Percentiles rank a stretch among this genome's conserved stretches.
These are phyloP conservation scores for Hemicentrotus pulcherrimus DNA, from an alignment of 35 echinoderm and acorn worm genomes.

Conservation along the genomic window DNA sequence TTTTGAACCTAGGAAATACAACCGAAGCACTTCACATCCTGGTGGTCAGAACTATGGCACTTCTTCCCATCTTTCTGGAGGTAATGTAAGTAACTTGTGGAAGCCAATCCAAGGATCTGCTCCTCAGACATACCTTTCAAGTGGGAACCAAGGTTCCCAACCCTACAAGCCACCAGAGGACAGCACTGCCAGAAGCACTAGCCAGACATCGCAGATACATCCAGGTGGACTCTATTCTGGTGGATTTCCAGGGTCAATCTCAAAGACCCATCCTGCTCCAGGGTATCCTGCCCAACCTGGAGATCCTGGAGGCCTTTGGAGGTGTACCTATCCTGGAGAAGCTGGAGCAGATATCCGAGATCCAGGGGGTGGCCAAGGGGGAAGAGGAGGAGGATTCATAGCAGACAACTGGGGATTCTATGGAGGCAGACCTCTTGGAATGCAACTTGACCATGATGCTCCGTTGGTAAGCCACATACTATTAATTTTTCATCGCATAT, in stretches of 20 bases:
- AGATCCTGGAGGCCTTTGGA: not conserved
- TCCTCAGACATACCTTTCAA: not conserved
- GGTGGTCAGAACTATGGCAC: not conserved
- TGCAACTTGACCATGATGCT: conserved; percentile 1
- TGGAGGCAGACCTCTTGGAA: not conserved
- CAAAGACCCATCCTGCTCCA: not conserved
- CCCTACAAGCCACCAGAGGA: not conserved
- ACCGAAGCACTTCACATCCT: not conserved
- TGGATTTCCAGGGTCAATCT: not conserved
- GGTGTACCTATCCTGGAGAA: conserved; percentile 25
- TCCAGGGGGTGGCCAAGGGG: not conserved
- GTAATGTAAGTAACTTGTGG: not conserved
- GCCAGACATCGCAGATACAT: not conserved
- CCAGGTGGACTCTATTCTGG: not conserved
- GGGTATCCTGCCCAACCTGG: not conserved
- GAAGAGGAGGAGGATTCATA: not conserved
- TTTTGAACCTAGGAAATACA: not conserved
- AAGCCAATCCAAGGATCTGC: not conserved
- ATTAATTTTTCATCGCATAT: not conserved
- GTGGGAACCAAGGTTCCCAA: not conserved
- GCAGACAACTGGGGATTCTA: conserved; percentile 29
- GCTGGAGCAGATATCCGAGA: not conserved
- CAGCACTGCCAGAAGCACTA: not conserved
- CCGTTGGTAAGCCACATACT: not conserved
- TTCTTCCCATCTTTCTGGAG: not conserved